Evolutionary conservation across 2,797 vertebrate genomes (phyloP).

Genomic region (Gymnopithys bicolor): DNA sequence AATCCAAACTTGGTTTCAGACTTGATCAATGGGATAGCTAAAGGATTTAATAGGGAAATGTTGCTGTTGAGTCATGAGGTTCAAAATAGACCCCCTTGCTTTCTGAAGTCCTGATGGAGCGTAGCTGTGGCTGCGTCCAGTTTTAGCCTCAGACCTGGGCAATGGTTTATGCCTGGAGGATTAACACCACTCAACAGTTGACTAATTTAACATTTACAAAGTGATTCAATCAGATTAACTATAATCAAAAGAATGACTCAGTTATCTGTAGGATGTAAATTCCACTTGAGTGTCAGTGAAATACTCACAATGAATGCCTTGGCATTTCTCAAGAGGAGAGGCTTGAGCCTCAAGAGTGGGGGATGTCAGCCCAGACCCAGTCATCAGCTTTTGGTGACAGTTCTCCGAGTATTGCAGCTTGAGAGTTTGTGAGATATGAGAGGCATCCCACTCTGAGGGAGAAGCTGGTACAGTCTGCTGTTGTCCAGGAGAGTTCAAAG

Average conservation of each 20-base stretch:
- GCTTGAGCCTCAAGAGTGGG: neutral
- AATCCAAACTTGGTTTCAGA: neutral
- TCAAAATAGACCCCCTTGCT: neutral
- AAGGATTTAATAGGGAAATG: neutral
- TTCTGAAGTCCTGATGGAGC: neutral
- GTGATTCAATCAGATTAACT: neutral
- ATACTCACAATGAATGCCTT: neutral
- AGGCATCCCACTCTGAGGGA: neutral
- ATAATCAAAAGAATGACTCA: neutral
- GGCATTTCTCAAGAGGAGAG: neutral
- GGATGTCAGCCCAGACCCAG: accelerated
- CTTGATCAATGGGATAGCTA: neutral
- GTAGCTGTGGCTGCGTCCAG: neutral
- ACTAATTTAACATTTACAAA: neutral
- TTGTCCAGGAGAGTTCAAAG: neutral
- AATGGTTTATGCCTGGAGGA: neutral
- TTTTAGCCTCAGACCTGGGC: neutral
- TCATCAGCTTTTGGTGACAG: neutral
- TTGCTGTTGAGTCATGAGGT: neutral
- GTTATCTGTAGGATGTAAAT: neutral
- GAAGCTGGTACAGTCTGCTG: neutral
- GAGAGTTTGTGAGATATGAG: neutral
- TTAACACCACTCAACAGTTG: neutral
- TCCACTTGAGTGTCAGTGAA: neutral
- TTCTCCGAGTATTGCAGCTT: neutral